These are phyloP conservation scores for Malthinus seriepunctatus DNA, from an alignment of 2,888 invertebrate genomes.

Conservation along the genomic window DNA sequence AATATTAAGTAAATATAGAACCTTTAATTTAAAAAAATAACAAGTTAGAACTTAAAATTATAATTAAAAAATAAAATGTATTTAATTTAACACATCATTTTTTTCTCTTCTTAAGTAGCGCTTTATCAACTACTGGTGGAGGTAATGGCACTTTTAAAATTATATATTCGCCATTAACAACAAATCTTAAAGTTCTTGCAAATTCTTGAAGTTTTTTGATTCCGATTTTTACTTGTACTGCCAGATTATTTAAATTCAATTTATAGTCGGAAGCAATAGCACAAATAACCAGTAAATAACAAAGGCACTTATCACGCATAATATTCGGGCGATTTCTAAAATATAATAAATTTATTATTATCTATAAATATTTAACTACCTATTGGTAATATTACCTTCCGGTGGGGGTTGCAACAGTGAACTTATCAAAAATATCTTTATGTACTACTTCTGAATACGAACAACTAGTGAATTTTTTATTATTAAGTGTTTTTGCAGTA, in stretches of 20 bases:
- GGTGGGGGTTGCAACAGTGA: slow-evolving; percentile 34
- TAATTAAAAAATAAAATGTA: background rate
- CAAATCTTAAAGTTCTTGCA: slow-evolving; percentile 45
- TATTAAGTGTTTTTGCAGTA: slow-evolving; percentile 38
- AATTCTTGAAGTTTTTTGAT: slow-evolving; percentile 47
- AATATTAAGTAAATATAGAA: too few species aligned
- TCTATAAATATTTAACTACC: slow-evolving; percentile 2
- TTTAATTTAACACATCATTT: background rate
- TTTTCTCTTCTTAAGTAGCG: background rate
- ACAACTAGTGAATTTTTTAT: slow-evolving; percentile 42
- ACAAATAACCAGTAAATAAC: slow-evolving; percentile 48
- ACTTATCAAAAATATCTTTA: slow-evolving; percentile 44
- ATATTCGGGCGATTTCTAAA: slow-evolving; percentile 46
- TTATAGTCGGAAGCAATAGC: slow-evolving; percentile 45
- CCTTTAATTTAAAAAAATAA: too few species aligned
- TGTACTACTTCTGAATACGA: slow-evolving; percentile 43
- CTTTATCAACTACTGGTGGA: slow-evolving; percentile 19
- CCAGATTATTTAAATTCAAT: slow-evolving; percentile 42
- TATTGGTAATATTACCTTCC: slow-evolving; percentile 36
- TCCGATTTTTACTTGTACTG: slow-evolving; percentile 45
- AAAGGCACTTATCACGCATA: slow-evolving; percentile 50
- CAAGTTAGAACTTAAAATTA: too few species aligned
- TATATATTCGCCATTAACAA: slow-evolving; percentile 32
- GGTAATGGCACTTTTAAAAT: slow-evolving; percentile 47
- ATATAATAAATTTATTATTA: slow-evolving; percentile 11